phyloP scores from a whole-genome alignment of 2,888 invertebrate genomes.

The Aspidiotus rigidus region DNA sequence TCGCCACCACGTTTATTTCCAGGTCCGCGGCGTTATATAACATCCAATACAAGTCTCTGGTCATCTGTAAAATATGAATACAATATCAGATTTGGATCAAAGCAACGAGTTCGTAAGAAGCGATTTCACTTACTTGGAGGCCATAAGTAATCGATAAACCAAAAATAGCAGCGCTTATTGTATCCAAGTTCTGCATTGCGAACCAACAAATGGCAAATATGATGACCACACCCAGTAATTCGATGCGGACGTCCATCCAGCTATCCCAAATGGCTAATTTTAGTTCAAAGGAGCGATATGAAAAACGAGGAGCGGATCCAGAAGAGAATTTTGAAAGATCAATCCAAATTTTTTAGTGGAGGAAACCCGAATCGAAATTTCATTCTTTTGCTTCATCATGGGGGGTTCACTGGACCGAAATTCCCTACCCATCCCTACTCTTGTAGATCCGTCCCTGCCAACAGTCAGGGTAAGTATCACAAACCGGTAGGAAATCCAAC shows the following conservation, averaged over 20 bases:
- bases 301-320: no score
- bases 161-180: constrained; percentile 63
- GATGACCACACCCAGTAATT: constrained; percentile 92
- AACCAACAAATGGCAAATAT: constrained; percentile 91
- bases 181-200: constrained; percentile 69
- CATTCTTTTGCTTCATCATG: no score
- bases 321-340: no score
- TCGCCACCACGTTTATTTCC: constrained; percentile 94
- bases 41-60: constrained; percentile 91
- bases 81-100: not conserved
- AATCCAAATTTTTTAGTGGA: no score
- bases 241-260: constrained; percentile 90
- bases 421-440: no score
- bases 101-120: no score
- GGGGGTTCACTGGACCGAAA: no score
- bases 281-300: no score
- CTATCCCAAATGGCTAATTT: constrained; percentile 43
- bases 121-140: constrained; percentile 54
- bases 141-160: constrained; percentile 85
- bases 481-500: no score
- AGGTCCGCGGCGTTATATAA: constrained; percentile 93
- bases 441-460: no score
- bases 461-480: no score
- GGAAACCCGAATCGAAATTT: no score
- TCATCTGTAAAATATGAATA: constrained; percentile 53